A percentile compares a stretch with the other conserved stretches of the same genome.
Conservation (phyloP, 1,140 invertebrate genomes). For the Bombyx mori region ASM3026992v2 NC_085111.1:5388501-5389000, state of each 20-base stretch:
- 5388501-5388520: constrained; percentile 11
- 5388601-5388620: no score
- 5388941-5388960: constrained; percentile 24
- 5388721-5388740: constrained; percentile 2
- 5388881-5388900: constrained; percentile 28
- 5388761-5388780: no score
- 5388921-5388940: constrained; percentile 23
- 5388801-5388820: constrained; percentile 43
- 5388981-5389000: constrained; percentile 1
- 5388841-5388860: constrained; percentile 43
- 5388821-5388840: constrained; percentile 43
- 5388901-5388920: constrained; percentile 23
- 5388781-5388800: constrained; percentile 22
- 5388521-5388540: constrained; percentile 7
- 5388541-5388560: not conserved
- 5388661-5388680: not conserved
- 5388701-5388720: not conserved
- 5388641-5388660: no score
- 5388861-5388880: constrained; percentile 37
- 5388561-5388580: not conserved
- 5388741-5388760: no score
- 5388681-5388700: not conserved
- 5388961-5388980: constrained; percentile 8
- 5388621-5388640: no score
- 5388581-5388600: no score